Evolutionary conservation across 2,797 vertebrate species (phyloP).

Genomic region (Oceanodroma leucorhoa): DNA sequence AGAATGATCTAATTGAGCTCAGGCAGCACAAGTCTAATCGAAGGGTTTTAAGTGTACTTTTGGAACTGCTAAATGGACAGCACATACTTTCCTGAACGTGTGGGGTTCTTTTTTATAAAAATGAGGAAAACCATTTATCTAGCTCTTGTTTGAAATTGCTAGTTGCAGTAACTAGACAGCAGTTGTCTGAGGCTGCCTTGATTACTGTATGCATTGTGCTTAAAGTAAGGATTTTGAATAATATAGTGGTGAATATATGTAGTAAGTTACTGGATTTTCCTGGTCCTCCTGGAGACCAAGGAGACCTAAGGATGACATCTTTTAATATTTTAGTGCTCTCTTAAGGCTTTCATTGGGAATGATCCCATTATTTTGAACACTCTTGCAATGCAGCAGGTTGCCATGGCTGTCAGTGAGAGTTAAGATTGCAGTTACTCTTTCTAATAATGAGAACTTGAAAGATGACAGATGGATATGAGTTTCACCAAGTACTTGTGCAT

Average conservation of each 20-base stretch:
- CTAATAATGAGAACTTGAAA: background rate
- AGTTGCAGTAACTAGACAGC: background rate
- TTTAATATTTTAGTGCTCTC: background rate
- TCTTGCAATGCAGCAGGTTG: background rate
- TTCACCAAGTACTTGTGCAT: background rate
- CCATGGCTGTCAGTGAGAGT: background rate
- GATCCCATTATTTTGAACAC: background rate
- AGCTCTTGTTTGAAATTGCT: background rate
- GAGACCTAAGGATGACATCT: background rate
- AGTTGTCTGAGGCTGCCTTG: background rate
- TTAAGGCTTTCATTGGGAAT: background rate
- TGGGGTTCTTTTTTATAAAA: background rate
- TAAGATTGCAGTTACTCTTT: background rate
- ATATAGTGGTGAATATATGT: accelerated
- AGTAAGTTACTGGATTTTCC: background rate
- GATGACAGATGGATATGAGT: background rate
- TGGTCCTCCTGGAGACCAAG: background rate
- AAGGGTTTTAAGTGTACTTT: background rate
- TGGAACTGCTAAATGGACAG: background rate
- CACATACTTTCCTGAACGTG: background rate
- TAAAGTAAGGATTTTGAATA: background rate
- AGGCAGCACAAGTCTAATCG: background rate
- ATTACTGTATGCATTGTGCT: background rate
- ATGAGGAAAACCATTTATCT: background rate
- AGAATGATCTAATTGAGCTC: background rate